These are phyloP conservation scores for Synaphobranchus kaupii DNA, from an alignment of 2,797 vertebrate genomes.

Conservation along the genomic window DNA sequence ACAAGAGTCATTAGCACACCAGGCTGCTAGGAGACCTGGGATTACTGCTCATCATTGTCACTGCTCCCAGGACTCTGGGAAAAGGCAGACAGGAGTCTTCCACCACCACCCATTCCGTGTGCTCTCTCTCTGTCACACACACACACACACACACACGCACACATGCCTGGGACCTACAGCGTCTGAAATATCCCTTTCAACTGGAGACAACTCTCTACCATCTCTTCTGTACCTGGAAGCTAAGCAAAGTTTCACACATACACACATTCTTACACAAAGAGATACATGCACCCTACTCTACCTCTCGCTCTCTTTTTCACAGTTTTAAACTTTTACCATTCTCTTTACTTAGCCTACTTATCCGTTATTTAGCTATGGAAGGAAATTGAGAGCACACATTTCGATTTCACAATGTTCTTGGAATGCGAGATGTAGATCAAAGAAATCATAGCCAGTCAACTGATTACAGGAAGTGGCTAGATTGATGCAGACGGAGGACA, in stretches of 20 bases:
- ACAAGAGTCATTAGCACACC: conserved; percentile 54
- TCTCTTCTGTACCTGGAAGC: not conserved
- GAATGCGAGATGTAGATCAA: not conserved
- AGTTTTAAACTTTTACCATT: not conserved
- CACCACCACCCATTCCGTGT: not conserved
- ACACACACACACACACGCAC: too few relatives aligned
- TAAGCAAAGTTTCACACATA: not conserved
- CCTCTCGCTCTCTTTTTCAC: not conserved
- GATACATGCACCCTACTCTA: not conserved
- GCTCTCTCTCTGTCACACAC: not conserved
- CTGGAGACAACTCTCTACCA: conserved; percentile 13
- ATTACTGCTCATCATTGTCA: conserved; percentile 36
- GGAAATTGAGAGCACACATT: not conserved
- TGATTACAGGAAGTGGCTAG: not conserved
- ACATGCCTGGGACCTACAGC: not conserved
- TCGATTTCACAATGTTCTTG: not conserved
- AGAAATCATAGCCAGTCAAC: not conserved
- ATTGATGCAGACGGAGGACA: not conserved
- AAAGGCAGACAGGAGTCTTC: conserved; percentile 38
- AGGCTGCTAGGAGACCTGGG: conserved; percentile 67
- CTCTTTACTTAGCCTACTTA: not conserved
- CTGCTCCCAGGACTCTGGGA: conserved; percentile 51
- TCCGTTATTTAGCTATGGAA: not conserved
- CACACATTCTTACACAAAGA: not conserved
- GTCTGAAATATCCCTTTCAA: conserved; percentile 23